Evolutionary conservation across 2,797 vertebrate species (phyloP), one percentile per base, ranked within the genome.

Genomic region (Synanceia verrucosa): DNA sequence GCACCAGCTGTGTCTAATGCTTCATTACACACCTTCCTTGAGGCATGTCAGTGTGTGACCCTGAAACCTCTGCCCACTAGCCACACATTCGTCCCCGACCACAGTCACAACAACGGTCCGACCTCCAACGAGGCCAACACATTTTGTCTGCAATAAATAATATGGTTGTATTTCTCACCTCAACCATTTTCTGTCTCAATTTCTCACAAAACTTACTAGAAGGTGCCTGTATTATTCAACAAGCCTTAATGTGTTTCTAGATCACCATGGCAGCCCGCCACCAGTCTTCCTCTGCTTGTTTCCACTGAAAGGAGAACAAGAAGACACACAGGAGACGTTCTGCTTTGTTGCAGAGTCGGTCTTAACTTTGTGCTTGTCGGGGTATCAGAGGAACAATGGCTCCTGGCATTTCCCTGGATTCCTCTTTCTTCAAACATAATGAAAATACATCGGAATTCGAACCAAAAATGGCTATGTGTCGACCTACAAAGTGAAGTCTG

Each of bases 1-100:
- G 76, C 86, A 92, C 91, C 94, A 94, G 93, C 92, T 95, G 93
- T 89, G 90, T 87, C 81, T 73, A 83, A 92, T 84, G 94, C 90
- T 93, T 94, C 93, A 94, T 94, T 95, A 94, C 85, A 82, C 89
- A 83, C 51, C 83, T 88, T 90, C 86, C 91, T 91, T 59, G 53
- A 88, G 91, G 92, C 90, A 56, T 82, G 86, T 83, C 76, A 86
- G 83, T 68, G 70, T 41, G 24, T 89, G 90, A 93, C 93, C 92
- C 91, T 86, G 85, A 86, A 92, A 90, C 83, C 90, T 86, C 83
- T 86, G 74, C 82, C 91, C 90, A 84, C 47, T 33, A 76, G 88
- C 82, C 83, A 83, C 75, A 74, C 75, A 73, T 48, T 72, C 65
- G 57, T 72, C 77, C 74, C 56, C 23, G 8, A 65, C 83, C 71